These are phyloP conservation scores for Peromyscus aztecus DNA, from an alignment of 2,797 vertebrate genomes.

Conservation along the genomic window DNA sequence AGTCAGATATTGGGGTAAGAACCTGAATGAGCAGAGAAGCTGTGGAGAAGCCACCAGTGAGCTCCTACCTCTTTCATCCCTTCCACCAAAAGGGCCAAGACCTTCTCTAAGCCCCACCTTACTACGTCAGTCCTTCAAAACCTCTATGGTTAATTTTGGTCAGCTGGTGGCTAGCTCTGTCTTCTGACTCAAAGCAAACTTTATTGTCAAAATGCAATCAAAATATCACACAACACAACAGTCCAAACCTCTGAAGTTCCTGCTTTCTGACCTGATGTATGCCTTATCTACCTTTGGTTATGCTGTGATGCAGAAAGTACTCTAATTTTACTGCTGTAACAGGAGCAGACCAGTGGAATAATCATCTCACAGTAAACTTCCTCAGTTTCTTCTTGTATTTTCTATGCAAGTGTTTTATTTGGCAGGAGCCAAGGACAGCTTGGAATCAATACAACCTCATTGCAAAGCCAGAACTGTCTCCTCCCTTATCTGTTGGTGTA, in stretches of 20 bases:
- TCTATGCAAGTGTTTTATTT: not conserved
- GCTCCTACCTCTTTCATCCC: not conserved
- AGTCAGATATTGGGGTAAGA: not conserved
- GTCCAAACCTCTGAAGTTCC: not conserved
- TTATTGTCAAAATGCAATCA: not conserved
- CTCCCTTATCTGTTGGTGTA: not conserved
- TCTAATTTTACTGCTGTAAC: not conserved
- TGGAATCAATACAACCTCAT: not conserved
- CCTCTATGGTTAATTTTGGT: not conserved
- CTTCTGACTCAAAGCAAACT: not conserved
- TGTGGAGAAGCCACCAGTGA: not conserved
- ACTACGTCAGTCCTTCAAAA: not conserved
- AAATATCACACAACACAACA: not conserved
- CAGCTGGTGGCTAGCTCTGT: not conserved
- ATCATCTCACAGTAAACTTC: not conserved
- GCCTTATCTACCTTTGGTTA: not conserved
- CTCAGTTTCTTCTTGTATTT: not conserved
- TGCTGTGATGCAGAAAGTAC: not conserved
- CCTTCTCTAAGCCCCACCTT: not conserved
- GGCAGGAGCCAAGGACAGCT: not conserved
- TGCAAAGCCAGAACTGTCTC: not conserved
- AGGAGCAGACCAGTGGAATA: not conserved
- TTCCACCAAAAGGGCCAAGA: no score
- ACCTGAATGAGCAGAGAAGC: not conserved
- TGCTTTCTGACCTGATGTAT: not conserved